Evolutionary conservation across 2,113 vertebrate genomes (phyloP), one percentile per base, ranked within the genome.

Genomic region (Xiphias gladius): DNA sequence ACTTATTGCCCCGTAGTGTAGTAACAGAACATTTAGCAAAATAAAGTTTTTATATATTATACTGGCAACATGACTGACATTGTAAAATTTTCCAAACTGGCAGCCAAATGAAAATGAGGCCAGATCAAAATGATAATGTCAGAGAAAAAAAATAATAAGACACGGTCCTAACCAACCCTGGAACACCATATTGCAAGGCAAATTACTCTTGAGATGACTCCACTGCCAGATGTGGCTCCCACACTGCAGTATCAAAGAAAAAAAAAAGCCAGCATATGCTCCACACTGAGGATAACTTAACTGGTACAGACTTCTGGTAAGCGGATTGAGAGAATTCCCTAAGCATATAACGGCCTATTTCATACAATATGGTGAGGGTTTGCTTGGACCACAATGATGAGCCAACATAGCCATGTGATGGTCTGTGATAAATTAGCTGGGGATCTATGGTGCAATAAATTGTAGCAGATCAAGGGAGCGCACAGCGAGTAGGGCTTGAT

Each of bases 191-290:
- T 83, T 90, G 90, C 68, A n/a, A 82, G 17, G 76, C 79, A 80
- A 86, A 86, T 86, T 85, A 83, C 81, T 86, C 83, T 28, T 16
- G 83, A 74, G 88, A 83, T 79, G 88, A 78, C 78, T 84, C 76
- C 66, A 19, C 65, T 55, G 79, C 85, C 91, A 91, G 88, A 90
- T 91, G 88, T 88, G 81, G 58, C 79, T 86, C 79, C 84, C 78
- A 79, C 80, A 64, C 86, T 80, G 82, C 80, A 88, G 63, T 12
- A 84, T 66, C 73, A 37, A 65, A 67, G 57, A 24, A 24, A 59
- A 46, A 76, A 62, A 77, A 50, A 46, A 52, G 16, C 5, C 35
- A 63, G 81, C 85, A 89, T 90, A 86, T 90, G 90, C 52, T 93
- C 71, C 32, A 82, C 28, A 75, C 73, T 35, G 69, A 86, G 66